phyloP scores from a whole-genome alignment of 1,140 invertebrate species.

The Triops longicaudatus region DNA sequence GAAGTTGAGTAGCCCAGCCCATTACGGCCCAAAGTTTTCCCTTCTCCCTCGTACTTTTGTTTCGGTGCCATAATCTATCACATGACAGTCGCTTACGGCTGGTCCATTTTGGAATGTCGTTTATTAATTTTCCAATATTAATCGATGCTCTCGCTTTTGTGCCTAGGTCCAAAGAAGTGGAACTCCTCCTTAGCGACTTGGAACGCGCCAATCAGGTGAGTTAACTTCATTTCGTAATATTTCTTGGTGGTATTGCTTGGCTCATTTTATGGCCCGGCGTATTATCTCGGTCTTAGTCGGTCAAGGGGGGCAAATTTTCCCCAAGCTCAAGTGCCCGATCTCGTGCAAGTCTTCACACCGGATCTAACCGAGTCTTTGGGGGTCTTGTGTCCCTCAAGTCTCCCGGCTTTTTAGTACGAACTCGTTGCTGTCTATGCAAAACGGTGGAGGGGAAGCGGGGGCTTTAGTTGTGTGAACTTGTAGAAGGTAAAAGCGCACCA shows the following conservation, averaged over 20 bases:
- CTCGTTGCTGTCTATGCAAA: not conserved
- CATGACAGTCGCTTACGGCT: not conserved
- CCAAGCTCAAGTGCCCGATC: not conserved
- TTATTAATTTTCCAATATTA: slow-evolving; percentile 4
- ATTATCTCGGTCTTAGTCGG: not conserved
- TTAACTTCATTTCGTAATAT: not conserved
- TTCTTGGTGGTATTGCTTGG: not conserved
- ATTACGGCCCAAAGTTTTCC: too few relatives aligned
- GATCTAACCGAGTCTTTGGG: too few relatives aligned
- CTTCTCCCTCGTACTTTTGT: not conserved
- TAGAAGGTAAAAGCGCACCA: slow-evolving; percentile 2
- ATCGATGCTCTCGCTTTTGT: not conserved
- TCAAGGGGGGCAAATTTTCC: not conserved
- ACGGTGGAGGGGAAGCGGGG: not conserved
- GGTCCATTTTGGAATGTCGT: not conserved
- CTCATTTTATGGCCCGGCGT: not conserved
- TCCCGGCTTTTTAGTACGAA: not conserved
- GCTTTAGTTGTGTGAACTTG: slow-evolving; percentile 3
- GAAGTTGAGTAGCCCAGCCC: not conserved
- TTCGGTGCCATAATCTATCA: not conserved
- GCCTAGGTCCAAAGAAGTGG: not conserved
- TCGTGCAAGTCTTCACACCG: not conserved
- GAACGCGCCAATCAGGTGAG: slow-evolving; percentile 10
- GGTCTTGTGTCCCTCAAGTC: not conserved
- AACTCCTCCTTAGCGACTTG: slow-evolving; percentile 11